A percentile compares a stretch with the other conserved stretches of the same genome.
Conservation (phyloP, 2,797 vertebrate species). For the Muscicapa comitata region DNA sequence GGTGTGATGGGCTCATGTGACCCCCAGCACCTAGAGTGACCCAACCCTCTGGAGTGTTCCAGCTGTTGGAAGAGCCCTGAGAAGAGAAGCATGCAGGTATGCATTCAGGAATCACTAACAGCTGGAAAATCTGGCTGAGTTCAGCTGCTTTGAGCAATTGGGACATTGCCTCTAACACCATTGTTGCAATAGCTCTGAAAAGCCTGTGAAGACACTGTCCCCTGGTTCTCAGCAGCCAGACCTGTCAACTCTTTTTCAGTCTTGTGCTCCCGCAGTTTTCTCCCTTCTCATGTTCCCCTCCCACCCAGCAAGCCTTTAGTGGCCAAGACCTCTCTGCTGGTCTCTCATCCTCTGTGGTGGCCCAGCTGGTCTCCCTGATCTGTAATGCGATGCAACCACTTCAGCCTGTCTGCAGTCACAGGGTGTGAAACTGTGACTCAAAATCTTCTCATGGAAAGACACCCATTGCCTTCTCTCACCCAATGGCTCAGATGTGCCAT, state of each 20-base stretch:
- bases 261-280: not conserved
- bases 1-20: not conserved
- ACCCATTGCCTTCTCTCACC: not conserved
- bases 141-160: not conserved
- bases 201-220: not conserved
- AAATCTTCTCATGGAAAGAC: not conserved
- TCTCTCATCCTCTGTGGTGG: not conserved
- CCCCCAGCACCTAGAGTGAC: not conserved
- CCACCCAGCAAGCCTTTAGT: not conserved
- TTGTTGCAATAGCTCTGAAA: not conserved
- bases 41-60: not conserved
- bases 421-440: not conserved
- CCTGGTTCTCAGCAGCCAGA: not conserved
- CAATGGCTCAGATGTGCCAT: not conserved
- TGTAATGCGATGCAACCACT: not conserved
- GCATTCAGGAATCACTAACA: not conserved
- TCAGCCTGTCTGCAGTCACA: not conserved
- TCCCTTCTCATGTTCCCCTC: not conserved
- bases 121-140: not conserved
- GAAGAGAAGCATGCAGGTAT: not conserved
- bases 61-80: not conserved
- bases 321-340: not conserved
- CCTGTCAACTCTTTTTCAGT: not conserved
- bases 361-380: not conserved
- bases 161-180: not conserved